Evolutionary conservation across 2,888 invertebrate species (phyloP), one percentile per base, ranked within the genome.

Genomic region (Villa cingulata): DNA sequence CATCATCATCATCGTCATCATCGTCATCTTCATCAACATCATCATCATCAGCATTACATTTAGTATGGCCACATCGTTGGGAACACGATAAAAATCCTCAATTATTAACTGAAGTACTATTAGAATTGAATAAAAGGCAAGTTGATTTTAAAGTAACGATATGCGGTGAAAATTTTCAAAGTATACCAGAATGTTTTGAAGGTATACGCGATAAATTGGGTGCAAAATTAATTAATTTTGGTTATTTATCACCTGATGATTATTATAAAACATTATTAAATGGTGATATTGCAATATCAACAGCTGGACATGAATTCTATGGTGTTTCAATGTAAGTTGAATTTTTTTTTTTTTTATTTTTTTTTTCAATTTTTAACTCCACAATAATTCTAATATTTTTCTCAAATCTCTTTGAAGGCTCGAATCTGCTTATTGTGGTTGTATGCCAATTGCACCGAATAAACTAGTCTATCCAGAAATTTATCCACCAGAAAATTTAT

Each of bases 61-160:
- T 84, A 48, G 74, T 83, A 7, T 85, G 84, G 84, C 80, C 83
- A 1, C 84, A 85, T 65, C 70, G 84, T 57, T 85, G 85, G 83
- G 84, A 84, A 62, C 81, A 82, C 62, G 84, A 85, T 60, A 84
- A 83, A 66, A 77, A 79, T 59, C 84, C 84, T 1, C 75, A 78
- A 40, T 62, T 73, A 16, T 74, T 84, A 56, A 78, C 83, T 50
- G 63, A 73, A 34, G 72, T 74, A 1, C 56, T 79, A 6, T 59
- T 70, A 49, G 66, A 65, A 48, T 59, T 80, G 23, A 68, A 72
- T 44, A 71, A 74, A 40, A 66, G 73, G 14, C 72, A 73, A 19
- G 61, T 70, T 14, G 64, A 73, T 46, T 84, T 83, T 60, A 63
- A 66, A 49, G 63, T 83, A 18, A 66, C 68, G 10, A 69, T 84